Evolutionary conservation across 2,888 invertebrate genomes (phyloP).

Genomic region (Agrochola lychnidis): DNA sequence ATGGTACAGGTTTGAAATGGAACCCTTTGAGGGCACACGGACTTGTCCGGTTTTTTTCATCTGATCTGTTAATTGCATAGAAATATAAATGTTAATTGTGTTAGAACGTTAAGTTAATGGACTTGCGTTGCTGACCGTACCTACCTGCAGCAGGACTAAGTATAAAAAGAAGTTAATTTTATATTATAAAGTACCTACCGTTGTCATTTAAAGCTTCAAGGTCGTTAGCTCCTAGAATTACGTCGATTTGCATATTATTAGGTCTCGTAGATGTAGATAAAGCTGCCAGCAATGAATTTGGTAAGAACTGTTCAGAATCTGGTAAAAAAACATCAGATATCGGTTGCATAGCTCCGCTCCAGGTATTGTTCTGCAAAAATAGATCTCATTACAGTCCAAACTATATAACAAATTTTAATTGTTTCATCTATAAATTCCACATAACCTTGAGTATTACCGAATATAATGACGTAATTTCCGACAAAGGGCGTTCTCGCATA

Average conservation of each 20-base stretch:
- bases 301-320: slow-evolving; percentile 91
- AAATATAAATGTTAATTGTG: no score
- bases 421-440: slow-evolving; percentile 1
- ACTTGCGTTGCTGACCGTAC: neutral
- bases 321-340: slow-evolving; percentile 92
- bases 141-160: neutral
- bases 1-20: neutral
- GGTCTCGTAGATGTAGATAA: slow-evolving; percentile 88
- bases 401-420: neutral
- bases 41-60: no score
- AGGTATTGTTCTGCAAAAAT: slow-evolving; percentile 89
- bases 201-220: slow-evolving; percentile 92
- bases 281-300: slow-evolving; percentile 88
- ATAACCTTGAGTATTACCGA: slow-evolving; percentile 71
- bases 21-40: neutral
- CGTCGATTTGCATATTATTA: slow-evolving; percentile 91
- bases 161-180: neutral
- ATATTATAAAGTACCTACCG: slow-evolving; percentile 72
- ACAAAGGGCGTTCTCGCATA: slow-evolving; percentile 90
- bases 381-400: slow-evolving; percentile 12
- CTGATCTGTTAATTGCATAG: no score
- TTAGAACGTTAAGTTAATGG: no score
- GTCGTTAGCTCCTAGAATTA: slow-evolving; percentile 93
- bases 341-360: slow-evolving; percentile 91
- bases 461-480: slow-evolving; percentile 90